These are phyloP conservation scores for Redunca redunca DNA, from an alignment of 2,113 vertebrate species.

Conservation along the genomic window DNA sequence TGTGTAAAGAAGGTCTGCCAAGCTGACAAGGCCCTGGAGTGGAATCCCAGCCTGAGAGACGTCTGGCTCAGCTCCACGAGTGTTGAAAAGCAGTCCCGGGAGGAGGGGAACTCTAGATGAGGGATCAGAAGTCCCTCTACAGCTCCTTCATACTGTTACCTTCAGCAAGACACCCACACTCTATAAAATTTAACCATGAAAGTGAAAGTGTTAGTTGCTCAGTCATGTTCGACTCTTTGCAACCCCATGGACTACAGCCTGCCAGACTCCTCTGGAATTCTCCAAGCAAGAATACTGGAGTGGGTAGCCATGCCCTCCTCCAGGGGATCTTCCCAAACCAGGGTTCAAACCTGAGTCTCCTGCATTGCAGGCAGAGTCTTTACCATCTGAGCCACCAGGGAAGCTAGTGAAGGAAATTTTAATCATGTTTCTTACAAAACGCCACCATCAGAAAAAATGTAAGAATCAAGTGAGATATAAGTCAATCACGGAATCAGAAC, in stretches of 20 bases:
- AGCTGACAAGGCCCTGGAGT: not conserved
- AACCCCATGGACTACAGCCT: not conserved
- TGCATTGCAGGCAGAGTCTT: not conserved
- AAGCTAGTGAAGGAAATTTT: not conserved
- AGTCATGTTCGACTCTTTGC: not conserved
- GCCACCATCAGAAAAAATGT: not conserved
- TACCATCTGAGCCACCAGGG: not conserved
- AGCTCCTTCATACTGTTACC: not conserved
- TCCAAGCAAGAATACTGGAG: not conserved
- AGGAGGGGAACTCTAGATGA: fast-evolving
- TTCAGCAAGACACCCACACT: not conserved
- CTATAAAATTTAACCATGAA: not conserved
- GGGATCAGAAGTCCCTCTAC: not conserved
- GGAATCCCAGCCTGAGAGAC: not conserved
- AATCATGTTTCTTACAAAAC: not conserved
- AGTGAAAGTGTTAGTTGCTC: not conserved
- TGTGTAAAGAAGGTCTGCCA: not conserved
- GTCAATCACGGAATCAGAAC: not conserved
- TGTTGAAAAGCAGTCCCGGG: not conserved
- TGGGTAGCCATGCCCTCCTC: not conserved
- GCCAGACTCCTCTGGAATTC: not conserved
- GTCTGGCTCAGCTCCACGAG: not conserved
- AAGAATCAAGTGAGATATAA: not conserved
- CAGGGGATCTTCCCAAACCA: not conserved
- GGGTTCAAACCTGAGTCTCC: not conserved